Conservation (phyloP, 2,113 vertebrate genomes). For the Tursiops truncatus region DNA sequence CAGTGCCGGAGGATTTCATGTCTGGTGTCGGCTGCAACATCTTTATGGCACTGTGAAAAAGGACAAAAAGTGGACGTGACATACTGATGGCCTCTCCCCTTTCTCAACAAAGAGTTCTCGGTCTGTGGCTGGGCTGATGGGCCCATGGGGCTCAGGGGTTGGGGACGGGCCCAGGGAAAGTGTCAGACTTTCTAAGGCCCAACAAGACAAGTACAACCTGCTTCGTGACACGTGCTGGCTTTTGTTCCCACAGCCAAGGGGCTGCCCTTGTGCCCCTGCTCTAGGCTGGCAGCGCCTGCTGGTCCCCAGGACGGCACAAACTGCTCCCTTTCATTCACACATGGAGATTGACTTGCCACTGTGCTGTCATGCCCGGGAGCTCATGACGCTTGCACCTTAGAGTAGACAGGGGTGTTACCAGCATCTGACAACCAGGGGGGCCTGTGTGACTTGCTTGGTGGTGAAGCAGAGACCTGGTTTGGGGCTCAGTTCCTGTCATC, state of each 20-base stretch:
- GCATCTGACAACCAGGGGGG: background rate
- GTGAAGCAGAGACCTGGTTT: background rate
- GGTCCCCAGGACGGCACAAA: background rate
- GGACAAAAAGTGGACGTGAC: background rate
- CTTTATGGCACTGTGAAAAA: background rate
- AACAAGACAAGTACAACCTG: background rate
- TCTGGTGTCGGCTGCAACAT: background rate
- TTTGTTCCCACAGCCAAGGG: background rate
- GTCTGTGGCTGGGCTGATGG: background rate
- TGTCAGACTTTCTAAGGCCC: constrained; percentile 37
- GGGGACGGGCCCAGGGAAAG: background rate
- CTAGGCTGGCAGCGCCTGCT: background rate
- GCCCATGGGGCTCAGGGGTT: background rate
- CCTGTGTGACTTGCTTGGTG: background rate
- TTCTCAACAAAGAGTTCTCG: background rate
- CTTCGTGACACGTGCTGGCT: background rate
- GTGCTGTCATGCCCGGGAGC: background rate
- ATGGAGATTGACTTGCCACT: background rate
- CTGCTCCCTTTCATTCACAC: background rate
- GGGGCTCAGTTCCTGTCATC: background rate
- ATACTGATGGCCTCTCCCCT: background rate
- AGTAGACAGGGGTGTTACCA: background rate
- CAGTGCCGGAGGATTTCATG: background rate
- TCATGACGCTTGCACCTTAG: background rate
- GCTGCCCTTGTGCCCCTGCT: background rate